Conservation (phyloP, 2,113 vertebrate species). For the Manacus vitellinus region DNA sequence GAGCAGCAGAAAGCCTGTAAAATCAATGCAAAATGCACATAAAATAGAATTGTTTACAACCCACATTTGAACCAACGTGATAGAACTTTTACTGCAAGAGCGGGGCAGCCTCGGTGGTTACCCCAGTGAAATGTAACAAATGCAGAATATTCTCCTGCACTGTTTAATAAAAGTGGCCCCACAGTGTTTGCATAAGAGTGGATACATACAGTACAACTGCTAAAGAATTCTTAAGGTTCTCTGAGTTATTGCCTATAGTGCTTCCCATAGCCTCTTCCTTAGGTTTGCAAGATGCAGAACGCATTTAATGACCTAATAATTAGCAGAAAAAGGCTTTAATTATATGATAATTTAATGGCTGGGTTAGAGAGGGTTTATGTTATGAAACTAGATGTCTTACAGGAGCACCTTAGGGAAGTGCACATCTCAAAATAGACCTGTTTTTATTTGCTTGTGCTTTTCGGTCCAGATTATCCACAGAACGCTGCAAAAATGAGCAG, state of each 20-base stretch:
- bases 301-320: not conserved
- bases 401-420: not conserved
- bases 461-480: not conserved
- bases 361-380: not conserved
- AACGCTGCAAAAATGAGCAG: not conserved
- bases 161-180: not conserved
- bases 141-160: not conserved
- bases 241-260: not conserved
- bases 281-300: not conserved
- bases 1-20: not conserved
- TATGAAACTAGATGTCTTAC: not conserved
- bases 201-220: rapidly evolving
- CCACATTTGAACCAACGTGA: not conserved
- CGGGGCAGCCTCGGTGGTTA: not conserved
- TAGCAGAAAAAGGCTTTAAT: not conserved
- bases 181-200: not conserved
- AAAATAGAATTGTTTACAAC: not conserved
- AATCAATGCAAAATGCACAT: not conserved
- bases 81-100: not conserved
- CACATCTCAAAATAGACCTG: not conserved
- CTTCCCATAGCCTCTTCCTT: not conserved
- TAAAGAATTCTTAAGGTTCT: not conserved
- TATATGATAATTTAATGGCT: not conserved
- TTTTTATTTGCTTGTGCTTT: not conserved
- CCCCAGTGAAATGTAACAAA: not conserved